Evolutionary conservation across 2,888 invertebrate genomes (phyloP).

Genomic region (Rhagophthalmus giganteus): DNA sequence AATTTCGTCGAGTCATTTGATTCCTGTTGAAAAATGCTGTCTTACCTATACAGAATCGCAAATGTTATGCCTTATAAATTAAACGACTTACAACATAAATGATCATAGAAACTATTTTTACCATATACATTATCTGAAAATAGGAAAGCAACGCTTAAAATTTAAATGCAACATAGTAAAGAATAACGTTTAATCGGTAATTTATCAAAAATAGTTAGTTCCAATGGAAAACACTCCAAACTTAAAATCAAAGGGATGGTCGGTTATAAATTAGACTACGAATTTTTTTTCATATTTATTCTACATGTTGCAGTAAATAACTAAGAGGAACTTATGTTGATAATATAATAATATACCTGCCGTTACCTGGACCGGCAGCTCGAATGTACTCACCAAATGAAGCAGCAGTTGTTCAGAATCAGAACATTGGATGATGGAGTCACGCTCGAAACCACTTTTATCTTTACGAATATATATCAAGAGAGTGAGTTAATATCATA

Average conservation of each 20-base stretch:
- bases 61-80: constrained; percentile 9
- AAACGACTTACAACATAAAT: constrained; percentile 1
- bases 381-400: constrained; percentile 32
- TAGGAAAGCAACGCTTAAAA: neutral
- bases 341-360: constrained; percentile 18
- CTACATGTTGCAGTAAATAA: constrained; percentile 7
- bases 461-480: constrained; percentile 56
- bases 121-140: constrained; percentile 4
- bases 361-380: constrained; percentile 25
- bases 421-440: constrained; percentile 37
- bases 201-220: too few relatives aligned
- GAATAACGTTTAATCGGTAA: too few relatives aligned
- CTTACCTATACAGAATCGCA: constrained; percentile 45
- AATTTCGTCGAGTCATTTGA: constrained; percentile 42
- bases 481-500: constrained; percentile 58
- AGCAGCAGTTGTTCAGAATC: constrained; percentile 31
- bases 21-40: constrained; percentile 51
- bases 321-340: constrained; percentile 6
- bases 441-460: constrained; percentile 49
- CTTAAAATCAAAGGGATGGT: neutral
- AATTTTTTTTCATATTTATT: neutral
- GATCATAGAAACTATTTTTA: constrained; percentile 5
- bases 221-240: too few relatives aligned
- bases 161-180: neutral
- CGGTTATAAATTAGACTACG: neutral